Evolutionary conservation across 1,140 invertebrate species (phyloP), one percentile per base, ranked within the genome.

Genomic region (Heliconius hermathena): DNA sequence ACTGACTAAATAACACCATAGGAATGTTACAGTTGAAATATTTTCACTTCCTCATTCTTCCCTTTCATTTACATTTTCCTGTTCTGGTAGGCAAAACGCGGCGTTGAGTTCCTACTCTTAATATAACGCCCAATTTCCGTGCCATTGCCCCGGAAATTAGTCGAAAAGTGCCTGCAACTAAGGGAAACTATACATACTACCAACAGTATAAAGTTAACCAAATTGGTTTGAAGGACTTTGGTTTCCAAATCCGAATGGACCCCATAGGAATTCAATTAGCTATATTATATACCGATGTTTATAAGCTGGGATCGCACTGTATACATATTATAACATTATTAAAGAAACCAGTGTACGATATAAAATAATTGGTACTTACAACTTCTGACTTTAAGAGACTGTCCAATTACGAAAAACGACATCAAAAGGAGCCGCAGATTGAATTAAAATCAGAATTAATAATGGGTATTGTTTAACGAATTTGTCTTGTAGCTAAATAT

Each of bases 401-500:
- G 29, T 75, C 54, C 54, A 75, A 75, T 75, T 75, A 66, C n/a
- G 33, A 9, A 9, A 26, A 41, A 75, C 36, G 36, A 26, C 52
- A 66, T 75, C 74, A 75, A 75, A 66, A 66, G 26, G 22, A 13
- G 38, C 52, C 73, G 9, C 16, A 60, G 36, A 75, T 66, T 75
- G 66, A 66, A 75, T 75, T 75, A 75, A 66, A 66, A 66, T 41
- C 54, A 6, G 74, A 75, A 75, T 75, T 60, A 75, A 66, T 75
- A 38, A 41, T 13, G 29, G 3, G 54, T 75, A 75, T 75, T 75
- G 74, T 66, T 66, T 22, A 74, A 11, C 20, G 49, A 74, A 54
- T 74, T 74, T 73, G n/a, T 60, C 0, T 71, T 71, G 8, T 71
- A 11, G 70, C 70, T 60, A 38, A 9, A 38, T 38, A 9, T 38